Conservation (phyloP, 2,113 vertebrate species). For the Rattus norvegicus region DNA sequence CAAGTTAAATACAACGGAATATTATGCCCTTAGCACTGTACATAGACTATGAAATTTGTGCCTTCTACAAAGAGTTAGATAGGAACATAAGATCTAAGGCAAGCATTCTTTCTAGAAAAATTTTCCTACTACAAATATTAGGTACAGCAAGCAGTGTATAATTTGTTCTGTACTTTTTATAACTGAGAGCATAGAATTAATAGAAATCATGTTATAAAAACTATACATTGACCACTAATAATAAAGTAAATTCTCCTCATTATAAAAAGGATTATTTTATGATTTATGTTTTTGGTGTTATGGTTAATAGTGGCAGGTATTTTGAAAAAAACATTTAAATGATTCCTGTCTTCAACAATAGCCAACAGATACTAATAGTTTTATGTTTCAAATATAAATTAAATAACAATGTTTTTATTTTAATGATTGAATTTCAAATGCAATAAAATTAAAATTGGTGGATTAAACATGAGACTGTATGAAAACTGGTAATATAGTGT, state of each 20-base stretch:
- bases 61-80: background rate
- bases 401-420: conserved; percentile 67
- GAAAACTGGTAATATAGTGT: conserved; percentile 80
- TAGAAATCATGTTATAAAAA: conserved; percentile 8
- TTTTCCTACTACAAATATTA: background rate
- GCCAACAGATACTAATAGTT: conserved; percentile 66
- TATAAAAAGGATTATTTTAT: conserved; percentile 80
- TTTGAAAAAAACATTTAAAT: conserved; percentile 70
- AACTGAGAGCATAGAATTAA: conserved; percentile 46
- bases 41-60: background rate
- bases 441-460: conserved; percentile 87
- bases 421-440: conserved; percentile 75
- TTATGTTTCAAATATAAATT: conserved; percentile 63
- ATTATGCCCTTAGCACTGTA: background rate
- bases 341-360: conserved; percentile 39
- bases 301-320: conserved; percentile 81
- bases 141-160: conserved; percentile 62
- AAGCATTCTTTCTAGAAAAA: background rate
- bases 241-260: conserved; percentile 66
- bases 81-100: background rate
- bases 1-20: background rate
- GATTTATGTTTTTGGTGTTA: conserved; percentile 82
- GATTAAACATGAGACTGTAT: conserved; percentile 86
- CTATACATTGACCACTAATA: conserved; percentile 79
- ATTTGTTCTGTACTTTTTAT: conserved; percentile 69